Evolutionary conservation across 2,113 vertebrate genomes (phyloP).

Genomic region (Hymenochirus boettgeri): DNA sequence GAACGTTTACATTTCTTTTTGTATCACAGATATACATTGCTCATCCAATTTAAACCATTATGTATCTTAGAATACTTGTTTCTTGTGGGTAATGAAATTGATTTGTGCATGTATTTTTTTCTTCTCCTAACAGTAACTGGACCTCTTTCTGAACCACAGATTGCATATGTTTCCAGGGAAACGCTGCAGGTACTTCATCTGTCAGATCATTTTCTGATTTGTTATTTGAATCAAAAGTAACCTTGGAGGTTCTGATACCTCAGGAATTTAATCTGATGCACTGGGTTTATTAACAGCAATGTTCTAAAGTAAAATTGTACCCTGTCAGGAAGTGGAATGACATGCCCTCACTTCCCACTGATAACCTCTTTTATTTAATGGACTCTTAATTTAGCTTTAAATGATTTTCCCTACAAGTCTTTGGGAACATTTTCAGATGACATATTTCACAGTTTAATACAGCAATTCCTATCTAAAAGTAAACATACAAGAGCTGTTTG

Average conservation of each 20-base stretch:
- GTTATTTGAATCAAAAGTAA: constrained; percentile 30
- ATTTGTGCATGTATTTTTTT: not conserved
- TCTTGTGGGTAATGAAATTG: too few species aligned
- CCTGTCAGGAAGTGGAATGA: constrained; percentile 1
- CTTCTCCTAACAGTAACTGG: constrained; percentile 79
- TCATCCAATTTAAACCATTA: too few species aligned
- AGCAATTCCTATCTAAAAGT: too few species aligned
- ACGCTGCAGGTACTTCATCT: constrained; percentile 83
- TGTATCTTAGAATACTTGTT: too few species aligned
- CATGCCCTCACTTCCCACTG: constrained; percentile 7
- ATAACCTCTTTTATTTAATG: constrained; percentile 11
- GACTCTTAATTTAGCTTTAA: constrained; percentile 8
- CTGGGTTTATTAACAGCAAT: constrained; percentile 7
- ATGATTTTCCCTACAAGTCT: not conserved
- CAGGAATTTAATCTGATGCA: constrained; percentile 5
- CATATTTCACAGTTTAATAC: too few species aligned
- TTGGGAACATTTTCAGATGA: too few species aligned
- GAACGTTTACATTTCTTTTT: too few species aligned
- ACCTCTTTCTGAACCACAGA: constrained; percentile 92
- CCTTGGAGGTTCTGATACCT: constrained; percentile 17
- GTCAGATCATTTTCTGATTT: constrained; percentile 22
- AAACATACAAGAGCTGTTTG: too few species aligned
- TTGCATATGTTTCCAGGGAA: constrained; percentile 96
- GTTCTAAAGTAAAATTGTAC: constrained; percentile 13
- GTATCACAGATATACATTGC: too few species aligned